These are phyloP conservation scores for Aplodontia rufa DNA, from an alignment of 2,113 vertebrate species.

Conservation along the genomic window DNA sequence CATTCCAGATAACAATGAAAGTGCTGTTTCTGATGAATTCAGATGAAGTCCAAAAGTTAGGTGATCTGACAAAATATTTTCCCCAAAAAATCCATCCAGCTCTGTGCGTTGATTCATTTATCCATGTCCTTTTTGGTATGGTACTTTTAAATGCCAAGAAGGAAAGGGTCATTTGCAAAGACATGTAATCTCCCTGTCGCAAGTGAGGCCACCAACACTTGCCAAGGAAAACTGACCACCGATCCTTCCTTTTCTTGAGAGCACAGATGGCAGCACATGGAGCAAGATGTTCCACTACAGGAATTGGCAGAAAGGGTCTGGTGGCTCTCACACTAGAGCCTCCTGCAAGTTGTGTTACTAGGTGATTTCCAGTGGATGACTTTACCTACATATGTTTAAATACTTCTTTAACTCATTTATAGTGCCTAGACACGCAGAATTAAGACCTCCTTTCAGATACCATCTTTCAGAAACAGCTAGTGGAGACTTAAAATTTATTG, in stretches of 20 bases:
- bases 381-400: not conserved
- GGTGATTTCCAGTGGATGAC: not conserved
- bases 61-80: not conserved
- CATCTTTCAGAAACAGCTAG: not conserved
- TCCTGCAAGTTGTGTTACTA: not conserved
- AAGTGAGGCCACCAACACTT: not conserved
- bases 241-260: not conserved
- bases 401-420: not conserved
- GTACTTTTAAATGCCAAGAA: constrained; percentile 13
- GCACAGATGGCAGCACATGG: not conserved
- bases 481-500: not conserved
- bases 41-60: not conserved
- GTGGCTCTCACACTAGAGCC: fast-evolving
- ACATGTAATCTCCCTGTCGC: not conserved
- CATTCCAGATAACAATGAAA: not conserved
- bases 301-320: not conserved
- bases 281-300: not conserved
- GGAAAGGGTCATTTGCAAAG: not conserved
- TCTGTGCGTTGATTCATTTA: not conserved
- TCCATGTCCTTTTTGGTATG: not conserved
- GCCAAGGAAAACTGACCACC: not conserved
- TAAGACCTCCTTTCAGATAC: not conserved
- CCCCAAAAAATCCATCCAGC: not conserved
- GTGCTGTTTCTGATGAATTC: not conserved
- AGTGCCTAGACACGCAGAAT: not conserved